Conservation (phyloP, 2,888 invertebrate species). For the Pristionchus entomophagus region DNA sequence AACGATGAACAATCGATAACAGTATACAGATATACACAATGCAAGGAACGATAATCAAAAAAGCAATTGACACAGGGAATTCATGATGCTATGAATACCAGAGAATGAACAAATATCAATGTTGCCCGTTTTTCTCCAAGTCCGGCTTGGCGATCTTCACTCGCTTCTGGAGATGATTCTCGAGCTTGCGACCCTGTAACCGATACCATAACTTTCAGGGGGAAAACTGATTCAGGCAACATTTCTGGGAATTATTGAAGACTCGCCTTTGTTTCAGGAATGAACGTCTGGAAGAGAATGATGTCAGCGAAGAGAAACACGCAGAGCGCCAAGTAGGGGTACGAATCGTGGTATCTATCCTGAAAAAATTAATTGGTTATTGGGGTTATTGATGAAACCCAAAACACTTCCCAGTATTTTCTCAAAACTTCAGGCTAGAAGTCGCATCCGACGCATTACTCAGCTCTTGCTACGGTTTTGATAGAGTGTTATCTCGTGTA, state of each 20-base stretch:
- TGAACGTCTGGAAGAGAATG: background rate
- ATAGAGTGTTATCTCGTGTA: too few relatives aligned
- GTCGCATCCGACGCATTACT: too few relatives aligned
- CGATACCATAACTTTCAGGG: background rate
- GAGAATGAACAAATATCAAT: too few relatives aligned
- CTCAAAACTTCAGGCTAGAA: too few relatives aligned
- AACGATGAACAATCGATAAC: too few relatives aligned
- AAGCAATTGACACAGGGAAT: too few relatives aligned
- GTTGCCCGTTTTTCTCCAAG: background rate
- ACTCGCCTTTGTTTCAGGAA: slow-evolving; percentile 22
- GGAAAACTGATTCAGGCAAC: background rate
- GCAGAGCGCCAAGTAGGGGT: slow-evolving; percentile 4
- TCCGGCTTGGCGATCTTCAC: background rate
- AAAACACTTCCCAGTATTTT: too few relatives aligned
- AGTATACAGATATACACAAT: too few relatives aligned
- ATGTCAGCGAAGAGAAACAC: background rate
- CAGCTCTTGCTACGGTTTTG: too few relatives aligned
- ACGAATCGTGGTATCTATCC: background rate
- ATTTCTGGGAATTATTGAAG: background rate
- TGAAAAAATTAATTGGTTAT: background rate
- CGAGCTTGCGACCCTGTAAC: slow-evolving; percentile 9
- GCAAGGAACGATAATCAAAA: too few relatives aligned
- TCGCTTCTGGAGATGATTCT: background rate
- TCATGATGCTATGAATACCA: too few relatives aligned
- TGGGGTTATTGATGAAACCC: too few relatives aligned